Evolutionary conservation across 2,888 invertebrate genomes (phyloP).

Genomic region (Leuctra nigra): DNA sequence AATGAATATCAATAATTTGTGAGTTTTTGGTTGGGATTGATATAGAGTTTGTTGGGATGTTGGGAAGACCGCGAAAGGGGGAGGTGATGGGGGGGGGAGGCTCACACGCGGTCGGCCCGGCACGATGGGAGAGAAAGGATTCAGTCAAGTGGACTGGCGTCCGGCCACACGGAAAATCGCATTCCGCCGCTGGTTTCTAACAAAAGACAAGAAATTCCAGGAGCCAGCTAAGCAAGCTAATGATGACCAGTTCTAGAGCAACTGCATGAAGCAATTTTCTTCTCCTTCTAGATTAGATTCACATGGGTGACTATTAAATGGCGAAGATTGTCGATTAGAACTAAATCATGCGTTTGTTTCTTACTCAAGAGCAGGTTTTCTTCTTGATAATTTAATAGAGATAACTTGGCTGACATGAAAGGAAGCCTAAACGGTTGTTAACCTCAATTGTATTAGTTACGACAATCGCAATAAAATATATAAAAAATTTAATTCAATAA

Average conservation of each 20-base stretch:
- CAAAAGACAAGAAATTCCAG: background rate
- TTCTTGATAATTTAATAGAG: no score
- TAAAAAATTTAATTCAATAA: no score
- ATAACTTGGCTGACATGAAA: no score
- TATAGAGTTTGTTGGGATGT: no score
- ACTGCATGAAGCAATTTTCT: conserved; percentile 15
- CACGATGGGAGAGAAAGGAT: background rate
- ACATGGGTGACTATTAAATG: background rate
- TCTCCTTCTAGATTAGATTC: background rate
- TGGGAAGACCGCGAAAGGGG: background rate
- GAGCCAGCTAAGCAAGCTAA: conserved; percentile 10
- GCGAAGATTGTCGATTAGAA: no score
- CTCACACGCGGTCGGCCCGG: background rate
- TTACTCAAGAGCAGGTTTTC: no score
- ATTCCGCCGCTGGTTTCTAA: conserved; percentile 11
- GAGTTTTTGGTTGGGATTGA: no score
- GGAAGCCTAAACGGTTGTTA: no score
- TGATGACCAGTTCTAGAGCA: conserved; percentile 15
- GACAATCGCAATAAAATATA: no score
- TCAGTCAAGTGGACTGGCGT: conserved; percentile 10
- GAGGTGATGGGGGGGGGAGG: background rate
- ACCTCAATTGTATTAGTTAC: no score
- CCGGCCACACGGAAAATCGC: conserved; percentile 17
- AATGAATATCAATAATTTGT: no score
- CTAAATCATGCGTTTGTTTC: no score